Evolutionary conservation across 2,797 vertebrate genomes (phyloP), one percentile per base, ranked within the genome.

Genomic region (Taeniopygia guttata): DNA sequence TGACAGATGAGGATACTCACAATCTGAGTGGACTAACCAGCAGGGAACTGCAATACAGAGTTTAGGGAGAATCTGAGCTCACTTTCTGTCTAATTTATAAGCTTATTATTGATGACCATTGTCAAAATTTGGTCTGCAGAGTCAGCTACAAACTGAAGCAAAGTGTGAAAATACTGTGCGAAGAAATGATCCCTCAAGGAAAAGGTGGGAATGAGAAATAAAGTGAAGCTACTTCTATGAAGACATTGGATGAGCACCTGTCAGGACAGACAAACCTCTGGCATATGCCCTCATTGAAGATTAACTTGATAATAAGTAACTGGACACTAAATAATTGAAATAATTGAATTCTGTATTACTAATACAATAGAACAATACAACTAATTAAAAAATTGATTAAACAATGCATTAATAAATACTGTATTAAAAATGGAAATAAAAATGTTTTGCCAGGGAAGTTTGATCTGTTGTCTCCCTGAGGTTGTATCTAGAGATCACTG

Each of bases 401-500:
- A 60, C 42, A 84, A 72, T 22, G 15, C 42, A 60, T 67, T 29
- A 81, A 45, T 40, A 52, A 32, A 72, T 46, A 29, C 7, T 63
- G 48, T 25, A 59, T 27, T 83, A 63, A 56, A 78, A 84, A 76
- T 18, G 8, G 11, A 70, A 74, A 55, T 14, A 63, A 67, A 75
- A 63, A 18, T 38, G 2, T 69, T 75, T 77, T 79, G 26, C 14
- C 49, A 48, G 27, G 22, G 22, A 79, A 76, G 27, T 42, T 18
- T 54, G 25, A 15, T 23, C 32, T 30, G 6, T 20, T 46, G 2
- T 52, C 56, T 63, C n/a, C 40, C 42, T 40, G 42, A 86, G 14
- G 19, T 2, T 67, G 10, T n/a, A 72, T 0, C 0, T 1, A 54
- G 25, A 68, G 13, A 78, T n/a, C 45, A 66, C n/a, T 13, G 7